A percentile compares a stretch with the other conserved stretches of the same genome.
phyloP scores from a whole-genome alignment of 2,888 invertebrate genomes.

The Lampropteryx suffumata region DNA sequence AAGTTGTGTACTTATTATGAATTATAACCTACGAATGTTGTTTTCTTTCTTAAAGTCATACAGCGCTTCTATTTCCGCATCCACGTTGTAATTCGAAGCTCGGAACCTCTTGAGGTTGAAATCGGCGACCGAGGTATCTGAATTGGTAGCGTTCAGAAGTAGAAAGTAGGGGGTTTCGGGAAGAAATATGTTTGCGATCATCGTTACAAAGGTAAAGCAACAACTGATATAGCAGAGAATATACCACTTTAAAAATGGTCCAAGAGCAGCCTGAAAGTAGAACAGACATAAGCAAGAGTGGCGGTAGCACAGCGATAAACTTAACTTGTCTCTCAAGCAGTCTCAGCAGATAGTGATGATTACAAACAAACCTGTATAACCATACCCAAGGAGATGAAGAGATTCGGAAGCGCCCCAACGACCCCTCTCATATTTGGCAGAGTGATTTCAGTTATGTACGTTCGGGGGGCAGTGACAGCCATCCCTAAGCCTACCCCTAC shows the following conservation, averaged over 20 bases:
- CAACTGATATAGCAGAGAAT: conserved; percentile 43
- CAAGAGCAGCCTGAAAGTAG: conserved; percentile 47
- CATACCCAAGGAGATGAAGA: conserved; percentile 85
- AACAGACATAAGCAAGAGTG: neutral
- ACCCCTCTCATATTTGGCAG: conserved; percentile 87
- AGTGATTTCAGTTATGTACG: conserved; percentile 85
- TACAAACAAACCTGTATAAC: conserved; percentile 57
- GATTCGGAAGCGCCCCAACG: conserved; percentile 84
- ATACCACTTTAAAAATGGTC: conserved; percentile 47
- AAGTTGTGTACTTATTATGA: neutral
- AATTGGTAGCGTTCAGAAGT: conserved; percentile 38
- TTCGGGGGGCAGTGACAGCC: conserved; percentile 83
- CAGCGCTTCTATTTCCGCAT: conserved; percentile 50
- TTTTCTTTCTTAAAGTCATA: conserved; percentile 54
- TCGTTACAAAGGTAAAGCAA: conserved; percentile 34
- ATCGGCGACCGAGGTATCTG: conserved; percentile 30
- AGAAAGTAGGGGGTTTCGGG: conserved; percentile 62
- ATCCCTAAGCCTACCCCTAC: conserved; percentile 86
- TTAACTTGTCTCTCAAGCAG: no score
- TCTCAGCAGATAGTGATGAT: no score
- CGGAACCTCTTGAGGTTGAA: conserved; percentile 47
- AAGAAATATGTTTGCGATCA: conserved; percentile 41
- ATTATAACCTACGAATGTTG: conserved; percentile 55
- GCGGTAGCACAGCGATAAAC: no score
- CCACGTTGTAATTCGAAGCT: conserved; percentile 41